Evolutionary conservation across 2,797 vertebrate species (phyloP), one percentile per base, ranked within the genome.

Genomic region (Poecilia gillii): DNA sequence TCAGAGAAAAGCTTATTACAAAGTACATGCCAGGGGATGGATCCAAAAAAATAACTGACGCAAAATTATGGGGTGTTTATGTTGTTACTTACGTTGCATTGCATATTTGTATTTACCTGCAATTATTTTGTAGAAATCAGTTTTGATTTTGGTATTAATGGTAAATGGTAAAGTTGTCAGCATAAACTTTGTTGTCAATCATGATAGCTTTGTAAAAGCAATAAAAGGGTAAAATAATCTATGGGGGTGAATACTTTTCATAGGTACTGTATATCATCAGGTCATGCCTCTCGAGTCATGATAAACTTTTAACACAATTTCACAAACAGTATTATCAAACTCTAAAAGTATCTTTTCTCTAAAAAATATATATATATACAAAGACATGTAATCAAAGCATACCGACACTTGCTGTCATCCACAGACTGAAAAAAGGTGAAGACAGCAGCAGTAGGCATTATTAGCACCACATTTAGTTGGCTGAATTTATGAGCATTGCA

Each of bases 401-500:
- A 39, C 73, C 33, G 1, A 77, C 28, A 49, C 68, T 47, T 39
- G 53, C 74, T 74, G 77, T 85, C 81, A 74, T 79, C 77, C 31
- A 3, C 11, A 39, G 36, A 41, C 39, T 31, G 76, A 76, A 88
- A 84, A 88, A 80, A 79, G 78, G 84, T 66, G 81, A 88, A 51
- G 80, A 85, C 80, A 62, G 84, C 28, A 75, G 73, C 82, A 89
- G 82, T 51, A 81, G 80, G 84, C 80, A 64, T 88, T 14, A 86
- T 88, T 14, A 86, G 86, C 84, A 84, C 74, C 28, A 88, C 85
- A 82, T 74, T 73, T 43, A 64, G 66, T 64, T 79, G 73, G 80
- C 46, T 78, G 39, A 36, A 74, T 66, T 55, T 55, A 46, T 71
- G 85, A 90, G 82, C 72, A 81, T 84, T 81, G 23, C 25, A 0